Conservation (phyloP, 2,888 invertebrate species). For the Parasteatoda lunata region DNA sequence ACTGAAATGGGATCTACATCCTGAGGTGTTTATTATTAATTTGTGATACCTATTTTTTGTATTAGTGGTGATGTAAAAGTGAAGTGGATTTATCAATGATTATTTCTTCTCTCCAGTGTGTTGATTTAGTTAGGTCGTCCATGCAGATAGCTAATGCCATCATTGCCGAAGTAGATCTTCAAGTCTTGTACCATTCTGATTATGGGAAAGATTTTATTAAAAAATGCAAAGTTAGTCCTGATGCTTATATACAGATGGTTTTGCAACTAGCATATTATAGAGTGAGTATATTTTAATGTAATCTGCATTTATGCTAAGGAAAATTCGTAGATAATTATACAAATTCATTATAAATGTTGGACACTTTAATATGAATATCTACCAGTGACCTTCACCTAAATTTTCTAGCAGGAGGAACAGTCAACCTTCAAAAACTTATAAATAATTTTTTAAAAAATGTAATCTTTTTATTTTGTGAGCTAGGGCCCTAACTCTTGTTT, state of each 20-base stretch:
- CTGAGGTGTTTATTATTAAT: constrained; percentile 74
- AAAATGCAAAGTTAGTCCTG: constrained; percentile 91
- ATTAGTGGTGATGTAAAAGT: neutral
- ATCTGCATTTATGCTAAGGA: too few species aligned
- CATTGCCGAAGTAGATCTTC: constrained; percentile 91
- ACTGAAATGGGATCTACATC: constrained; percentile 89
- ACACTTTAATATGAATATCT: too few species aligned
- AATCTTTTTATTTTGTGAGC: too few species aligned
- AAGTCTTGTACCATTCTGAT: constrained; percentile 87
- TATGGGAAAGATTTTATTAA: constrained; percentile 99
- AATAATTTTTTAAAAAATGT: too few species aligned
- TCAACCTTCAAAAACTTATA: too few species aligned
- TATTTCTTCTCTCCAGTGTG: constrained; percentile 71
- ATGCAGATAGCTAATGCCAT: constrained; percentile 81
- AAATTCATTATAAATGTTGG: too few species aligned
- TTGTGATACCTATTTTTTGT: neutral
- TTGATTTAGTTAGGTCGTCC: constrained; percentile 69
- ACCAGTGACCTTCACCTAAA: too few species aligned
- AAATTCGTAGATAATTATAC: too few species aligned
- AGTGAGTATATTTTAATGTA: constrained; percentile 74
- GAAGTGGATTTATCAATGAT: too few species aligned
- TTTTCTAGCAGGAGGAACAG: too few species aligned
- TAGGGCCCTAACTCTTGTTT: too few species aligned
- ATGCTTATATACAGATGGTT: constrained; percentile 97
- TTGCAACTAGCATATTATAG: constrained; percentile 94